Evolutionary conservation across 2,113 vertebrate genomes (phyloP).

Genomic region (Lipotes vexillifer): DNA sequence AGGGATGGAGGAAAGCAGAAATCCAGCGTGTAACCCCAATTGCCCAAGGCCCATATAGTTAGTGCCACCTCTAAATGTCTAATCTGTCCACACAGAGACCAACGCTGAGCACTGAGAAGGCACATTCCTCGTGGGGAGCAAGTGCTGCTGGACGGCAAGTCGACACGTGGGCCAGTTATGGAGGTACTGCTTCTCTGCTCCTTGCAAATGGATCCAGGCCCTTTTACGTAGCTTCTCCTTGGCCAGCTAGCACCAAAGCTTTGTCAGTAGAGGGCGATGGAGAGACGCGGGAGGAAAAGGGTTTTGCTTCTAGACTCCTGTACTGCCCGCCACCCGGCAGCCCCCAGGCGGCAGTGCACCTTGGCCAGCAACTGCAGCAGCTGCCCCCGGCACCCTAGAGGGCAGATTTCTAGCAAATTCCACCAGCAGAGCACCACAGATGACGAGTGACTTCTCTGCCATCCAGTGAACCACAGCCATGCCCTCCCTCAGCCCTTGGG

Average conservation of each 20-base stretch:
- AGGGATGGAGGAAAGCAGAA: neutral
- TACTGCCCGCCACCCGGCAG: neutral
- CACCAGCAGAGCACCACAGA: neutral
- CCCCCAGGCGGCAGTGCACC: neutral
- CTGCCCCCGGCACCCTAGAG: neutral
- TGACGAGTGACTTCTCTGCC: neutral
- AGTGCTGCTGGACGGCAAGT: neutral
- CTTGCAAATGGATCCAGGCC: neutral
- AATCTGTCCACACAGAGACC: neutral
- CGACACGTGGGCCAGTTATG: fast-evolving
- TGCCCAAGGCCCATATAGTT: neutral
- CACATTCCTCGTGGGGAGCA: neutral
- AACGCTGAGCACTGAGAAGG: neutral
- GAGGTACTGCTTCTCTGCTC: neutral
- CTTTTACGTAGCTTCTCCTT: neutral
- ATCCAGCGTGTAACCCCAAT: fast-evolving
- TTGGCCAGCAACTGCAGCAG: neutral
- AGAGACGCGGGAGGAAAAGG: neutral
- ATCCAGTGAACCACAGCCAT: neutral
- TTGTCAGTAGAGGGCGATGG: neutral
- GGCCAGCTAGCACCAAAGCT: neutral
- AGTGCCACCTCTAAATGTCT: neutral
- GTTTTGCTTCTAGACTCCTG: neutral
- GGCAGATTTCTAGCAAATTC: neutral
- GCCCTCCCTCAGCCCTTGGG: neutral